phyloP scores from a whole-genome alignment of 2,888 invertebrate genomes.

The Pimpla rufipes region DNA sequence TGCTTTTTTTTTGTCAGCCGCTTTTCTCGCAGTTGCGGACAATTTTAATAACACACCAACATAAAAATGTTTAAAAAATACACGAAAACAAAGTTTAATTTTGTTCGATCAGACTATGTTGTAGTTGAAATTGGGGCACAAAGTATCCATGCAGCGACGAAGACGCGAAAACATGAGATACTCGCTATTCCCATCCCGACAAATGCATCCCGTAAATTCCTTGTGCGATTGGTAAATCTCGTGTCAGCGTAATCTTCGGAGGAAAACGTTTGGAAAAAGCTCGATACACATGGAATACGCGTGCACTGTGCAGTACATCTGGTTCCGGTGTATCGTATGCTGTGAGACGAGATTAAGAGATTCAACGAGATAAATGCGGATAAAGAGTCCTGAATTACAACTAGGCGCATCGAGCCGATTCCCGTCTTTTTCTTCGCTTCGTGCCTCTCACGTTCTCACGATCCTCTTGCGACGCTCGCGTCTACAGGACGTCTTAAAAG shows the following conservation, averaged over 20 bases:
- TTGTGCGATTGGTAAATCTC: slow-evolving; percentile 31
- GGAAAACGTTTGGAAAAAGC: slow-evolving; percentile 2
- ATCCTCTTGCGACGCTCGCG: background rate
- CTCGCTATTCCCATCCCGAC: background rate
- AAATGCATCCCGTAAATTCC: slow-evolving; percentile 6
- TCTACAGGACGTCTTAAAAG: background rate
- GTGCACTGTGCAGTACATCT: slow-evolving; percentile 37
- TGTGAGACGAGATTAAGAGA: slow-evolving; percentile 62
- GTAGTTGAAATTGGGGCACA: background rate
- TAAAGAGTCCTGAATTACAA: slow-evolving; percentile 65
- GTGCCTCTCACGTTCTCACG: background rate
- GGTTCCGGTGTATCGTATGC: slow-evolving; percentile 5
- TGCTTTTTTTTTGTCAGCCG: too few species aligned
- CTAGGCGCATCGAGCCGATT: slow-evolving; percentile 49
- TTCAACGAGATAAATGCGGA: slow-evolving; percentile 56
- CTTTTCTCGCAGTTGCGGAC: too few species aligned
- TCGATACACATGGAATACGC: background rate
- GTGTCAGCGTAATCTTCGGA: slow-evolving; percentile 17
- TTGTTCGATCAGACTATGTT: background rate
- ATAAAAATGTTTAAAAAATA: too few species aligned
- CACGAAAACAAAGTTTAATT: background rate
- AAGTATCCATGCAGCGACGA: background rate
- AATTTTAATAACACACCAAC: too few species aligned
- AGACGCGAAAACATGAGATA: background rate
- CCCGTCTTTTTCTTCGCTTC: background rate